Base-by-base conservation (phyloP, 2,113 vertebrate species). In the Aix galericulata region DNA sequence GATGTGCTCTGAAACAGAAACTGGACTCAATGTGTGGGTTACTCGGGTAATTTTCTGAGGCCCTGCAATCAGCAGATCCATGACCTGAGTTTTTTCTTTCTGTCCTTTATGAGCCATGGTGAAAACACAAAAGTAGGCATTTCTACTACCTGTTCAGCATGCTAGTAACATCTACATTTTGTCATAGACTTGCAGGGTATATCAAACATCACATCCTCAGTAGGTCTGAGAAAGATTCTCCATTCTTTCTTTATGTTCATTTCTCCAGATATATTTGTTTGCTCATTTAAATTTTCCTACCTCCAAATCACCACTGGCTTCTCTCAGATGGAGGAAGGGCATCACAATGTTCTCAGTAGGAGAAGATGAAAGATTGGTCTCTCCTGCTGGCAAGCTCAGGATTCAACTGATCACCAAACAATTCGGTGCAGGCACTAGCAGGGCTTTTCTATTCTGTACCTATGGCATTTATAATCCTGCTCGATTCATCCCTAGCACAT, bases 341-440 rank as follows among this genome's bases (percentile, higher is more conserved):
- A 8, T 2, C 8, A 27, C 31, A 9, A 0, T 55, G 36, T 66
- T 86, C 40, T 55, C 34, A 16, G 11, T 4, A 13, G 69, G 4
- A 82, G 25, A 12, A 63, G 23, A 40, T 29, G n/a, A 11, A 74
- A 56, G 17, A 38, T 73, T 32, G 14, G 6, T 82, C 17, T 88
- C 60, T 84, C 17, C 36, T 77, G 38, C 29, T 86, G 48, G 17
- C 12, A 3, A 38, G 18, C 32, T 66, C 26, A 66, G 42, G 52
- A 81, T 31, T 55, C 18, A 86, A 32, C 18, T 31, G 25, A 53
- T 64, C 48, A 82, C 36, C 42, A 42, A 23, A 40, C 22, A 58
- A 59, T 31, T 67, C 8, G 10, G 5, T 46, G 36, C n/a, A 79
- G 34, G 4, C 18, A 82, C 17, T 12, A 13, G 6, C 18, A 36